Evolutionary conservation across 2,113 vertebrate species (phyloP).

Genomic region (Anhinga anhinga): DNA sequence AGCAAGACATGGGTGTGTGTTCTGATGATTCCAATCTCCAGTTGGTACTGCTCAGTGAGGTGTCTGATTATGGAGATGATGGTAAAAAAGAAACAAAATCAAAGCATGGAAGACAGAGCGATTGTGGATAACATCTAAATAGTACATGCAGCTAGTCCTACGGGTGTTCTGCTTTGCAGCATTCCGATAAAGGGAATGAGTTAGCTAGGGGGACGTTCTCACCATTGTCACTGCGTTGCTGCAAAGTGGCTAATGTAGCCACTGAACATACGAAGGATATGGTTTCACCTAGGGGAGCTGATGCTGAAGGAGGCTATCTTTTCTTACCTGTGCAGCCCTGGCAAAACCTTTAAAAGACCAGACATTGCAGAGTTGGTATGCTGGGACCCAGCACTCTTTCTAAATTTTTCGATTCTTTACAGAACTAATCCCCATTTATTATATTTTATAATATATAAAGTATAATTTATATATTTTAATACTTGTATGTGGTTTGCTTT

Average conservation of each 20-base stretch:
- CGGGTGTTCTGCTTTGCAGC: neutral
- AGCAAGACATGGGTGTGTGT: neutral
- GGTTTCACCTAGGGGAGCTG: neutral
- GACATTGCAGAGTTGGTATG: neutral
- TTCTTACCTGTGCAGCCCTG: neutral
- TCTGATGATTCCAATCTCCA: neutral
- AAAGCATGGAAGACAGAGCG: neutral
- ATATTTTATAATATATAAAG: too few relatives aligned
- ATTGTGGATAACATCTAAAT: neutral
- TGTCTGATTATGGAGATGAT: neutral
- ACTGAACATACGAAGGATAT: accelerated
- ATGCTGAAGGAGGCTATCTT: neutral
- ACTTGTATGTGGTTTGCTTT: neutral
- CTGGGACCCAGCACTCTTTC: too few relatives aligned
- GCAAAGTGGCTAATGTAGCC: neutral
- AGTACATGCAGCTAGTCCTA: neutral
- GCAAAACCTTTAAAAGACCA: neutral
- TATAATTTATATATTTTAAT: neutral
- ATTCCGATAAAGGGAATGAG: neutral
- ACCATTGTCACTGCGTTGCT: neutral
- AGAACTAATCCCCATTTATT: neutral
- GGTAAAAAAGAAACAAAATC: neutral
- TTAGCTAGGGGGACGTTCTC: neutral
- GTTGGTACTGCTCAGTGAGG: neutral
- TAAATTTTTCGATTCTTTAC: neutral